Conservation (phyloP, 2,888 invertebrate genomes). For the Schizotus pectinicornis region DNA sequence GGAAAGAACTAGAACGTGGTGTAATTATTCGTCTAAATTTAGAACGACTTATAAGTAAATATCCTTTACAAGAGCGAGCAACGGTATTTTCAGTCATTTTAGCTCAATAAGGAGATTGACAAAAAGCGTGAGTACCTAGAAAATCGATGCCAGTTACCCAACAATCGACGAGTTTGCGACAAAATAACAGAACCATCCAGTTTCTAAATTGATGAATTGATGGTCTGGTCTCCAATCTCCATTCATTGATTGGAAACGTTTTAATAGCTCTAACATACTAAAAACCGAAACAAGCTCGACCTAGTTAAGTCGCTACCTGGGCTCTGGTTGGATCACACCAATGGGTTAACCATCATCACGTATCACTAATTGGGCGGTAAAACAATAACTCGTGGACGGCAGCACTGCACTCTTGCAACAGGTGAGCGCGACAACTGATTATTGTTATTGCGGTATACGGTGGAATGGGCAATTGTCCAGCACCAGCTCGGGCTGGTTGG, state of each 20-base stretch:
- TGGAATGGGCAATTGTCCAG: constrained; percentile 26
- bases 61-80: constrained; percentile 41
- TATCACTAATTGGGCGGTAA: neutral
- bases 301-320: constrained; percentile 1
- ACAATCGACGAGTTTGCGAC: neutral
- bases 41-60: constrained; percentile 41
- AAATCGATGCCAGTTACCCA: constrained; percentile 3
- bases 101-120: neutral
- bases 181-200: constrained; percentile 1
- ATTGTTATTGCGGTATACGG: constrained; percentile 29
- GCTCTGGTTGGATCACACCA: neutral
- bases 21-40: constrained; percentile 36
- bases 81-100: constrained; percentile 40
- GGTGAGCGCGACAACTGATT: constrained; percentile 39
- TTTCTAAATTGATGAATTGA: neutral
- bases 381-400: neutral
- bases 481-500: constrained; percentile 22
- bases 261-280: too few species aligned
- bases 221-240: neutral
- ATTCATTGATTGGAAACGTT: too few species aligned
- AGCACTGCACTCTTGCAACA: constrained; percentile 23
- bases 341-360: too few species aligned
- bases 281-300: neutral
- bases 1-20: constrained; percentile 31
- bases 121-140: neutral